These are phyloP conservation scores for Harpagoxenus sublaevis DNA, from an alignment of 2,888 invertebrate genomes.

Conservation along the genomic window DNA sequence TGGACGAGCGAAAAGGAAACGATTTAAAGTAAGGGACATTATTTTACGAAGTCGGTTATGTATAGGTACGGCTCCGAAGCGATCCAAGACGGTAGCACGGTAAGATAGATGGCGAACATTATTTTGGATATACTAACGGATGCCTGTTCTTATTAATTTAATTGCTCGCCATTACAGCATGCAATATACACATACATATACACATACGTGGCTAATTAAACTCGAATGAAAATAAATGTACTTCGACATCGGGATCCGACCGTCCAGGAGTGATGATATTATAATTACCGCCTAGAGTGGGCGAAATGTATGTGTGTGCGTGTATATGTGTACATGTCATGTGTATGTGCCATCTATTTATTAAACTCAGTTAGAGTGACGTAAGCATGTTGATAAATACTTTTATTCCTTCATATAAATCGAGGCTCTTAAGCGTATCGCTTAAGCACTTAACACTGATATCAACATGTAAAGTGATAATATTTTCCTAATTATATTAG, in stretches of 20 bases:
- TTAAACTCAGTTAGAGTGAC: conserved; percentile 28
- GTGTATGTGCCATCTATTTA: background rate
- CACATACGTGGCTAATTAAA: conserved; percentile 79
- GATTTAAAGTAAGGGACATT: conserved; percentile 57
- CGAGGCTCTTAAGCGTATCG: background rate
- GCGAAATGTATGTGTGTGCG: conserved; percentile 3
- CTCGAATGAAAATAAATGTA: conserved; percentile 77
- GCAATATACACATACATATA: conserved; percentile 71
- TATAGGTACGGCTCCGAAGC: conserved; percentile 47
- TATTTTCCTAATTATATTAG: background rate
- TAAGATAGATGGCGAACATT: conserved; percentile 82
- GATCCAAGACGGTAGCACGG: conserved; percentile 72
- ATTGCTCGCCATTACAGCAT: conserved; percentile 81
- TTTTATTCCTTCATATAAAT: conserved; percentile 19
- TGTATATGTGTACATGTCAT: too few relatives aligned
- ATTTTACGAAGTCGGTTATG: conserved; percentile 67
- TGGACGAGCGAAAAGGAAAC: conserved; percentile 53
- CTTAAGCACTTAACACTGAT: background rate
- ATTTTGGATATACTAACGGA: conserved; percentile 81
- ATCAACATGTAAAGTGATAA: background rate
- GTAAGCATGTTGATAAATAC: conserved; percentile 6
- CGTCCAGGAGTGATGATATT: conserved; percentile 57
- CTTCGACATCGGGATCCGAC: conserved; percentile 52
- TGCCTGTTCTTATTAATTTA: conserved; percentile 83
- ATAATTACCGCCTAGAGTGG: conserved; percentile 50